Conservation (phyloP, 2,888 invertebrate species). For the Schrankia costaestrigalis region DNA sequence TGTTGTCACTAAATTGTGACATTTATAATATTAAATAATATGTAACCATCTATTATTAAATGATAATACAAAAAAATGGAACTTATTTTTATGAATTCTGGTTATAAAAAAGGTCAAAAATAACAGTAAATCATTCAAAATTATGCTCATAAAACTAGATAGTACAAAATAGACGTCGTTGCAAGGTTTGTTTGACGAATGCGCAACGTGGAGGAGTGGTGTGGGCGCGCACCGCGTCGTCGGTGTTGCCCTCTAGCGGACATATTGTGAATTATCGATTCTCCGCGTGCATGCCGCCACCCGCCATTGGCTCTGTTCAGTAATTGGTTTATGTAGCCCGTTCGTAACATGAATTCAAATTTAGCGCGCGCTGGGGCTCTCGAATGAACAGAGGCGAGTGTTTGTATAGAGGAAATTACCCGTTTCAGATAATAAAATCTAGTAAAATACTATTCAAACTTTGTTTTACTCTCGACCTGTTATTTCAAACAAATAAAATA, state of each 20-base stretch:
- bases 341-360: slow-evolving; percentile 79
- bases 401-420: slow-evolving; percentile 63
- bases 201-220: slow-evolving; percentile 76
- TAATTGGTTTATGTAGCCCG: slow-evolving; percentile 77
- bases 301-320: slow-evolving; percentile 71
- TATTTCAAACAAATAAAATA: slow-evolving; percentile 32
- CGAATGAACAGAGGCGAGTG: slow-evolving; percentile 58
- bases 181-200: slow-evolving; percentile 59
- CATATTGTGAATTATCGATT: slow-evolving; percentile 80
- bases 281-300: slow-evolving; percentile 57
- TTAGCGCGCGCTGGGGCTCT: slow-evolving; percentile 71
- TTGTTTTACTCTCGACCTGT: slow-evolving; percentile 41
- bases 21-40: no score
- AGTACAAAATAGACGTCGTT: slow-evolving; percentile 37
- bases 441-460: slow-evolving; percentile 61
- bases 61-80: no score
- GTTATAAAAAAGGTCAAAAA: no score
- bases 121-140: no score
- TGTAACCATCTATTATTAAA: no score
- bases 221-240: slow-evolving; percentile 72
- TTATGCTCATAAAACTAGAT: no score
- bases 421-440: slow-evolving; percentile 63
- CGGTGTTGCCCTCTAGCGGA: slow-evolving; percentile 76
- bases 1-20: background rate
- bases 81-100: no score